Conservation (phyloP, 2,888 invertebrate species). For the Parthenolecanium corni region DNA sequence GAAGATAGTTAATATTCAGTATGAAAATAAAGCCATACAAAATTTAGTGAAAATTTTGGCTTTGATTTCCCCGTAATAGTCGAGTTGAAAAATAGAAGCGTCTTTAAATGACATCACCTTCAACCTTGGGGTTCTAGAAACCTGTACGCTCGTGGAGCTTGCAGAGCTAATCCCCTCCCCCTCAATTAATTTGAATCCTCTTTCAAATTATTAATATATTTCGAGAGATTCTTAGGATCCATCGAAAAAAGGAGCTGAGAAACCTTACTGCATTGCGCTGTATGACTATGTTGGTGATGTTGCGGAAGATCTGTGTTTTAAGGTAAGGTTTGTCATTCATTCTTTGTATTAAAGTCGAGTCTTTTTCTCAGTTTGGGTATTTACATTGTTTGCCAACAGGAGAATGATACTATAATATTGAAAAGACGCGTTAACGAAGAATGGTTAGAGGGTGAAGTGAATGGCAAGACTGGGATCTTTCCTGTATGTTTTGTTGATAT, state of each 20-base stretch:
- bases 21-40: too few species aligned
- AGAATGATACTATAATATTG: slow-evolving; percentile 58
- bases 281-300: slow-evolving; percentile 66
- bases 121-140: too few species aligned
- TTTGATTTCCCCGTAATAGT: too few species aligned
- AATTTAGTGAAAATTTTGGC: too few species aligned
- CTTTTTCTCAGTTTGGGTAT: too few species aligned
- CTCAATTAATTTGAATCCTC: neutral
- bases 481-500: slow-evolving; percentile 68
- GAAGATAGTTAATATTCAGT: too few species aligned
- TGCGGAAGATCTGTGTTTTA: slow-evolving; percentile 65
- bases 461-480: slow-evolving; percentile 65
- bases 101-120: too few species aligned
- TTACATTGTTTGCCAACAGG: slow-evolving; percentile 41
- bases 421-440: slow-evolving; percentile 59
- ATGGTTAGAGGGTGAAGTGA: slow-evolving; percentile 65
- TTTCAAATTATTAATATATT: neutral
- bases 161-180: too few species aligned
- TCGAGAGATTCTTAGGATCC: neutral
- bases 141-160: too few species aligned
- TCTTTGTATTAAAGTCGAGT: neutral
- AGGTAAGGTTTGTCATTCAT: slow-evolving; percentile 53
- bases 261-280: slow-evolving; percentile 63
- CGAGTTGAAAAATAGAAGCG: too few species aligned
- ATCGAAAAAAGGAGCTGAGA: slow-evolving; percentile 30